A percentile compares a stretch with the other conserved stretches of the same genome.
Evolutionary conservation across 2,888 invertebrate genomes (phyloP).

Genomic region (Seira ritae): DNA sequence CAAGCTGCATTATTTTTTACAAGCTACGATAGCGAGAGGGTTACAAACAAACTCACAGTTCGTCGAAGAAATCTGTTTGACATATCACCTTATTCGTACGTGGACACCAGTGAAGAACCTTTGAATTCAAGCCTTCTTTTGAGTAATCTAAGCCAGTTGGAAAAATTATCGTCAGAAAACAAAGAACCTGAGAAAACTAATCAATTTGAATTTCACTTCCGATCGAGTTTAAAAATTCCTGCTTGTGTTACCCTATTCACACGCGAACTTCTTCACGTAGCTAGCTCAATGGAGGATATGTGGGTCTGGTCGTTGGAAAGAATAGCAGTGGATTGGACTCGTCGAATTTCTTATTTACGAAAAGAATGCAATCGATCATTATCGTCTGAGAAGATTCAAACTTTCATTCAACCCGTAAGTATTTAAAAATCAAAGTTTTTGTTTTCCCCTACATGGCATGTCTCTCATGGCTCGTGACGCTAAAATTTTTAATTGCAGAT

Average conservation of each 20-base stretch:
- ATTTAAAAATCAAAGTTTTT: neutral
- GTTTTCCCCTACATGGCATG: neutral
- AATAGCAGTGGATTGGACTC: conserved; percentile 68
- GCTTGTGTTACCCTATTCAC: conserved; percentile 53
- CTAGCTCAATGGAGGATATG: conserved; percentile 68
- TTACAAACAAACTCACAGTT: conserved; percentile 5
- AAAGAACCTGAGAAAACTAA: neutral
- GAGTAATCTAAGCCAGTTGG: conserved; percentile 45
- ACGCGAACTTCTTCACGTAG: conserved; percentile 69
- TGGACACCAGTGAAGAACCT: conserved; percentile 61
- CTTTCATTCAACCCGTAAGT: conserved; percentile 67
- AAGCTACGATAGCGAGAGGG: conserved; percentile 43
- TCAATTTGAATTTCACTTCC: conserved; percentile 11
- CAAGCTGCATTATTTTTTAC: conserved; percentile 63
- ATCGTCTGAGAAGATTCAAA: conserved; percentile 57
- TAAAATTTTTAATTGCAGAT: conserved; percentile 60
- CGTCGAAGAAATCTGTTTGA: conserved; percentile 59
- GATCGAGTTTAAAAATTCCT: conserved; percentile 54
- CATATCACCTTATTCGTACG: conserved; percentile 42
- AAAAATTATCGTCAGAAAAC: conserved; percentile 18
- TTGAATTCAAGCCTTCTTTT: conserved; percentile 39
- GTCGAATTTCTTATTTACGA: conserved; percentile 57
- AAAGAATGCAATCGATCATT: conserved; percentile 64
- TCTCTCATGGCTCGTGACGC: no score
- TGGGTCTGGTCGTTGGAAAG: conserved; percentile 69